A percentile compares a stretch with the other conserved stretches of the same genome.
phyloP scores from a whole-genome alignment of 1,140 invertebrate species.

The Oreohelix idahoensis region DNA sequence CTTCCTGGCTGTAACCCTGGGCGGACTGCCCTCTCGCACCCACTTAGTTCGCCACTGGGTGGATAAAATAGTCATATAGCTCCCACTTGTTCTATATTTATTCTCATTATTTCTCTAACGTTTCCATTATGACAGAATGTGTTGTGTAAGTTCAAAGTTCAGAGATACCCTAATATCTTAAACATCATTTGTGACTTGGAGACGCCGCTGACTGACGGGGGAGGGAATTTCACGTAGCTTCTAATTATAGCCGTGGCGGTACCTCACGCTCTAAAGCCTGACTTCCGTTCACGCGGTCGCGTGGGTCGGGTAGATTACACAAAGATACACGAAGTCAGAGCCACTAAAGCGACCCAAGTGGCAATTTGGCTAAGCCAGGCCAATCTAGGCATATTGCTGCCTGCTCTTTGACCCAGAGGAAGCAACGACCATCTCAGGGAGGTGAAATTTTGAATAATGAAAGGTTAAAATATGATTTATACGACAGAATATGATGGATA shows the following conservation, averaged over 20 bases:
- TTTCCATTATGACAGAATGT: no score
- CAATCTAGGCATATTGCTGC: conserved; percentile 9
- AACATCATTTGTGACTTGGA: no score
- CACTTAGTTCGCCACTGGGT: no score
- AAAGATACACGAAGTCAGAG: background rate
- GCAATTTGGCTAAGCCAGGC: conserved; percentile 6
- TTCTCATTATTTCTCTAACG: no score
- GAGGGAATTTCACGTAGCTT: background rate
- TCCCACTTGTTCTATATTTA: no score
- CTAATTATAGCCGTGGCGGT: background rate
- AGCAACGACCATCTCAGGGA: background rate
- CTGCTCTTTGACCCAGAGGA: background rate
- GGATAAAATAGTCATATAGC: no score
- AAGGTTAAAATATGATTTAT: background rate
- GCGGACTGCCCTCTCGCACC: no score
- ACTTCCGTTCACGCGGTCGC: conserved; percentile 4
- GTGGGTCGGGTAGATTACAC: background rate
- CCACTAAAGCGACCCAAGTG: background rate
- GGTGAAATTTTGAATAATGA: background rate
- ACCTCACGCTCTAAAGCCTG: background rate
- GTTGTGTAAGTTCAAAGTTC: no score
- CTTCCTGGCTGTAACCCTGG: no score
- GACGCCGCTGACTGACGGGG: no score
- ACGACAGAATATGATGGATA: no score
- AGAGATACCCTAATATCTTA: no score